These are phyloP conservation scores for Vespertilio murinus DNA, from an alignment of 2,797 vertebrate species.

Conservation along the genomic window DNA sequence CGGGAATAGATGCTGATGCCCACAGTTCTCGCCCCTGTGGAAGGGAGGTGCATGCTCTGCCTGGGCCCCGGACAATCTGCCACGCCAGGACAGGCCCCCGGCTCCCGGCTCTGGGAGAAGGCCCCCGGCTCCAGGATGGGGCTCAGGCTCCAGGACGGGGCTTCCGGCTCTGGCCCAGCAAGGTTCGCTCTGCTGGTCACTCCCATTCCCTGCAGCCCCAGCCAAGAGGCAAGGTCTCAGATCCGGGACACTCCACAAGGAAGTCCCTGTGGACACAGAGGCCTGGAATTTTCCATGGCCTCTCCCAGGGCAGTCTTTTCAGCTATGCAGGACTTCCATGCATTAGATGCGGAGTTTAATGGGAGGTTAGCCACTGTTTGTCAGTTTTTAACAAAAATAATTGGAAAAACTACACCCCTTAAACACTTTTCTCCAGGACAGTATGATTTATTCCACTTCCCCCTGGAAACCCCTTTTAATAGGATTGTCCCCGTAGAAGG, in stretches of 20 bases:
- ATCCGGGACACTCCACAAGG: neutral
- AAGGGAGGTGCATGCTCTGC: neutral
- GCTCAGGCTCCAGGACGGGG: neutral
- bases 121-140: no score
- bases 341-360: neutral
- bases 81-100: no score
- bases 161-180: neutral
- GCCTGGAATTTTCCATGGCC: neutral
- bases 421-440: neutral
- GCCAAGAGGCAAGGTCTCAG: neutral
- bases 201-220: neutral
- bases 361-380: neutral
- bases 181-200: neutral
- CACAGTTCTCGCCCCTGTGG: neutral
- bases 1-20: neutral
- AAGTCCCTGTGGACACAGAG: neutral
- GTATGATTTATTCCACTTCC: neutral
- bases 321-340: neutral
- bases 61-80: neutral
- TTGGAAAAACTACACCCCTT: slow-evolving; percentile 8
- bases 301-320: neutral
- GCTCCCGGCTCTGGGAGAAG: no score
- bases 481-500: neutral
- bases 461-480: neutral
- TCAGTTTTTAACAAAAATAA: slow-evolving; percentile 26